Base-by-base conservation (phyloP, 2,888 invertebrate species). In the Bombylius discolor region DNA sequence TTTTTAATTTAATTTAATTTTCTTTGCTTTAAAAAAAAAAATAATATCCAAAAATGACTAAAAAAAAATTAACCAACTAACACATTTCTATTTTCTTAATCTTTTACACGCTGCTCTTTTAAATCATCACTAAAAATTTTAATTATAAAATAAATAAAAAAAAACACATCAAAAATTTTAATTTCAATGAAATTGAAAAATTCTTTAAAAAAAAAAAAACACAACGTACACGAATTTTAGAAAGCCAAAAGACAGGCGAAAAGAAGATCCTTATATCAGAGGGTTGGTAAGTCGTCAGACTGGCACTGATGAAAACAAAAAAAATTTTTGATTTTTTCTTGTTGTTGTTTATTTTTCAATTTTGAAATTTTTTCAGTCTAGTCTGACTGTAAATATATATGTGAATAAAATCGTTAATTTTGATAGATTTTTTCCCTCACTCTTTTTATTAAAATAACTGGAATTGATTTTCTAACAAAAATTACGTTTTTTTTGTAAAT, bases 251-350 rank as follows among this genome's bases (percentile, higher is more conserved):
- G 82, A 77, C 79, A 79, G 70, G 79, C 82, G 77, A 84, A 83
- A 75, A 79, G 83, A 77, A 81, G 82, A 77, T 83, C 82, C 76
- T 79, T 83, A 70, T 84, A 85, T 79, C 84, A 84, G 75, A 81
- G 85, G 76, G 82, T 85, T 79, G 84, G 85, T 85, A 84, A 84
- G 84, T 79, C 68, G 70, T 71, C 69, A 68, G 66, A 67, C 65
- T 64, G 62, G 65, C 65, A 55, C 54, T 59, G 56, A 59, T 59
- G 59, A 59, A 39, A 39, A 52, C 47, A 52, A 56, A 33, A 39
- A 39, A 39, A n/a, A 14, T 12, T 14, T 45, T 45, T 42, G 8
- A 3, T 42, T 8, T 42, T 11, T 42, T 42, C 11, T 42, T 11
- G 8, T 42, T 8, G 11, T 42, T 42, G 36, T 36, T 36, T 42